phyloP scores from a whole-genome alignment of 2,888 invertebrate genomes.

The Drosophila putrida region DNA sequence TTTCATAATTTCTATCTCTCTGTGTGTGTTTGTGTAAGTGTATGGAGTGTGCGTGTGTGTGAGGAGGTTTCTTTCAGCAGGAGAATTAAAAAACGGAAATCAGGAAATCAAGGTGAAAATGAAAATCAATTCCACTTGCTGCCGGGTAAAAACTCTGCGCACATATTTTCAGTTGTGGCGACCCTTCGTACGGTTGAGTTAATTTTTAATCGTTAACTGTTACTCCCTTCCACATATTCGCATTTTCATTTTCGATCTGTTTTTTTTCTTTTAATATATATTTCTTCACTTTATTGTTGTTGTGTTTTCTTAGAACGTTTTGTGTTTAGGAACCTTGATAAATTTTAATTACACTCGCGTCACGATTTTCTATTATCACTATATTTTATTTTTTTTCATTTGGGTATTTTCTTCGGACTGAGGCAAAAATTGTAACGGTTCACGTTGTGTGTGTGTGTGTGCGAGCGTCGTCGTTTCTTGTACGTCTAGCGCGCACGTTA shows the following conservation, averaged over 20 bases:
- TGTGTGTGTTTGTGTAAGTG: slow-evolving; percentile 5
- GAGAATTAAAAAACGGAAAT: slow-evolving; percentile 19
- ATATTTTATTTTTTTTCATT: slow-evolving; percentile 13
- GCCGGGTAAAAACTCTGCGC: slow-evolving; percentile 62
- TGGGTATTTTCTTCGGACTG: slow-evolving; percentile 19
- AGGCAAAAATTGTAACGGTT: slow-evolving; percentile 41
- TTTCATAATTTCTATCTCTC: slow-evolving; percentile 13
- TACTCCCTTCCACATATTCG: slow-evolving; percentile 36
- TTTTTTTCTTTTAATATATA: slow-evolving; percentile 10
- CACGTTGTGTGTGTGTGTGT: slow-evolving; percentile 38
- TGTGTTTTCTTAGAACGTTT: slow-evolving; percentile 1
- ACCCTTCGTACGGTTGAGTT: slow-evolving; percentile 38
- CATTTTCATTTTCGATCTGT: slow-evolving; percentile 31
- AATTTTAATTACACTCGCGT: slow-evolving; percentile 45
- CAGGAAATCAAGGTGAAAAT: slow-evolving; percentile 42
- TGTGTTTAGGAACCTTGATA: slow-evolving; percentile 49
- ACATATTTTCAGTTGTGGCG: slow-evolving; percentile 62
- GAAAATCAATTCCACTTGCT: slow-evolving; percentile 73
- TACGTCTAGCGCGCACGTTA: slow-evolving; percentile 67
- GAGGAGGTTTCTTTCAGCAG: not conserved
- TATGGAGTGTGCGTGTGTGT: slow-evolving; percentile 5
- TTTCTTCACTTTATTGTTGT: slow-evolving; percentile 3
- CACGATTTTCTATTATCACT: slow-evolving; percentile 51
- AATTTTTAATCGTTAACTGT: slow-evolving; percentile 31
- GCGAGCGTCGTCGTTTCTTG: slow-evolving; percentile 9